Evolutionary conservation across 2,888 invertebrate genomes (phyloP).

Genomic region (Mycalesis mineus): DNA sequence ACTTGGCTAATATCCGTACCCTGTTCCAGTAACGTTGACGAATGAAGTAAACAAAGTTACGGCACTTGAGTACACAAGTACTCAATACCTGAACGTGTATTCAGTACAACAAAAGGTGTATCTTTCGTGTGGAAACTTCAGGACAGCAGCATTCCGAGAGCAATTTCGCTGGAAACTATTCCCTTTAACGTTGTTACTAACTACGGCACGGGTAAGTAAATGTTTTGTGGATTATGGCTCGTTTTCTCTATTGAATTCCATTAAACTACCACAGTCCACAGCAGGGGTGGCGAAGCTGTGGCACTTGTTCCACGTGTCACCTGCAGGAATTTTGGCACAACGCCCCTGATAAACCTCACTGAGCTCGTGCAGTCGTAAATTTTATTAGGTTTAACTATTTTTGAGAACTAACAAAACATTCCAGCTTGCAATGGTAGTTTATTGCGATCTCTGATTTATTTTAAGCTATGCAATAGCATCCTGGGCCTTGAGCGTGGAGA

Average conservation of each 20-base stretch:
- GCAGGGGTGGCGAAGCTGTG: constrained; percentile 22
- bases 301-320: not conserved
- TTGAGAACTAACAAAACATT: too few species aligned
- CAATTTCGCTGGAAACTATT: constrained; percentile 67
- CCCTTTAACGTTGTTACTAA: constrained; percentile 70
- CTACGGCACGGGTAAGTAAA: constrained; percentile 59
- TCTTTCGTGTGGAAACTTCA: constrained; percentile 52
- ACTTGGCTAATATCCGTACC: not conserved
- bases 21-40: not conserved
- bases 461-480: too few species aligned
- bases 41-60: constrained; percentile 3
- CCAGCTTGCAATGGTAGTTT: too few species aligned
- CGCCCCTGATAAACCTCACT: not conserved
- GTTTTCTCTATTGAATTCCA: constrained; percentile 66
- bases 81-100: not conserved
- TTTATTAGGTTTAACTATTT: too few species aligned
- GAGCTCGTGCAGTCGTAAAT: not conserved
- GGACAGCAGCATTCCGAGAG: constrained; percentile 64
- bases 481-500: too few species aligned
- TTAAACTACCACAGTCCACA: constrained; percentile 25
- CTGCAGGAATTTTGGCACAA: not conserved
- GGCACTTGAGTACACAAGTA: not conserved
- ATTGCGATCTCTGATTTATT: too few species aligned
- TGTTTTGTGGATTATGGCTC: constrained; percentile 59
- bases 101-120: not conserved